These are phyloP conservation scores for Lycodopsis pacificus DNA, from an alignment of 2,797 vertebrate species.

Conservation along the genomic window DNA sequence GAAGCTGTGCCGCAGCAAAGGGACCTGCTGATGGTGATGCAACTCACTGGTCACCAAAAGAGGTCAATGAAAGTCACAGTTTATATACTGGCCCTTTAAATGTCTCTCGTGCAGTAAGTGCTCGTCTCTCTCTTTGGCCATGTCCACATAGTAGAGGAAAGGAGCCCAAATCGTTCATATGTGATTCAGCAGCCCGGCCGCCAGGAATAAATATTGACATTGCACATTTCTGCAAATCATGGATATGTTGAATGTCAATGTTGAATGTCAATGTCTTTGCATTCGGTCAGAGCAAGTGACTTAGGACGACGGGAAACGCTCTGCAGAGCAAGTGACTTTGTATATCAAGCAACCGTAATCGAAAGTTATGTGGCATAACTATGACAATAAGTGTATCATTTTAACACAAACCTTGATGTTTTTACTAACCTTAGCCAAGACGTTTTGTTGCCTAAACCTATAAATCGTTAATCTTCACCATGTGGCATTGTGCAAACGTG, in stretches of 20 bases:
- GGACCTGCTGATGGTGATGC: constrained; percentile 24
- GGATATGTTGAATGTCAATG: not conserved
- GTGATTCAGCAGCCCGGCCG: not conserved
- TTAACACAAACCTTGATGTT: not conserved
- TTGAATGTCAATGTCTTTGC: not conserved
- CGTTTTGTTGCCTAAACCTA: not conserved
- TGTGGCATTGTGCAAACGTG: not conserved
- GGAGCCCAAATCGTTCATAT: not conserved
- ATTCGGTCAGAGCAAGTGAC: not conserved
- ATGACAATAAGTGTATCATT: not conserved
- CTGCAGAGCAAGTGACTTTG: no score
- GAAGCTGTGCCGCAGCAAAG: constrained; percentile 19
- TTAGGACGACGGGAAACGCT: no score
- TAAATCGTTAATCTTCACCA: not conserved
- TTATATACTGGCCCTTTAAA: constrained; percentile 29
- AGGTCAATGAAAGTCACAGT: constrained; percentile 45
- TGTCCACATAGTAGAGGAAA: not conserved
- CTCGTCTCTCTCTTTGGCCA: not conserved
- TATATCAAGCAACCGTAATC: no score
- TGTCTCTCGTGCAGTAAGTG: not conserved
- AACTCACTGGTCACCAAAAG: constrained; percentile 32
- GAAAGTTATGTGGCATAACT: no score
- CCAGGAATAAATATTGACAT: not conserved
- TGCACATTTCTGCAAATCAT: not conserved
- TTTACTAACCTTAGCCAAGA: not conserved